These are phyloP conservation scores for Drepanosiphum platanoidis DNA, from an alignment of 2,888 invertebrate genomes.

Conservation along the genomic window DNA sequence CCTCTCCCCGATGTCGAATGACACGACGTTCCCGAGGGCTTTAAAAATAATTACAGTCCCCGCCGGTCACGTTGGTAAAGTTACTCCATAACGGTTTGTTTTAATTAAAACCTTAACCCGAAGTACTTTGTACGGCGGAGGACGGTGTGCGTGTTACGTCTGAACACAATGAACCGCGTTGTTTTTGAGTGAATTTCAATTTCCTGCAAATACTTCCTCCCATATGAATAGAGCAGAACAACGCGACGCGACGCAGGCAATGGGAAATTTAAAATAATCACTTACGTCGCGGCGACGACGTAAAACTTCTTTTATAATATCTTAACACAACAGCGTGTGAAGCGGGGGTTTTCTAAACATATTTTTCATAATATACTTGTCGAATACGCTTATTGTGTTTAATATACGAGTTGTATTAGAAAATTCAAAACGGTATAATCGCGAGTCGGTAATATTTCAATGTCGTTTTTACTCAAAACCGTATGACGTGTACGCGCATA, in stretches of 20 bases:
- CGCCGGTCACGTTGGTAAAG: constrained; percentile 23
- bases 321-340: no score
- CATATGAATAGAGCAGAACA: constrained; percentile 1
- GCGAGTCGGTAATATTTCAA: no score
- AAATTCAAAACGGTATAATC: no score
- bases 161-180: background rate
- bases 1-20: constrained; percentile 4
- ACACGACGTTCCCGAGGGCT: constrained; percentile 36
- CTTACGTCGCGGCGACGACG: no score
- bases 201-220: constrained; percentile 12
- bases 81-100: constrained; percentile 27
- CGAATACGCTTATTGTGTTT: no score
- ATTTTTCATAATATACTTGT: no score
- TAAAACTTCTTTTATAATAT: no score
- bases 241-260: background rate
- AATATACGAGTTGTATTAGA: no score
- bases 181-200: constrained; percentile 15
- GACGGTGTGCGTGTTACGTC: background rate
- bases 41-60: constrained; percentile 39
- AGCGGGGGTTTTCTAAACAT: no score
- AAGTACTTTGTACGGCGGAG: background rate
- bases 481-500: no score
- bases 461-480: no score
- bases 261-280: constrained; percentile 6
- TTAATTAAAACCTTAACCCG: constrained; percentile 53